Base-by-base conservation (phyloP, 2,888 invertebrate species). In the Polyommatus iphigenia region DNA sequence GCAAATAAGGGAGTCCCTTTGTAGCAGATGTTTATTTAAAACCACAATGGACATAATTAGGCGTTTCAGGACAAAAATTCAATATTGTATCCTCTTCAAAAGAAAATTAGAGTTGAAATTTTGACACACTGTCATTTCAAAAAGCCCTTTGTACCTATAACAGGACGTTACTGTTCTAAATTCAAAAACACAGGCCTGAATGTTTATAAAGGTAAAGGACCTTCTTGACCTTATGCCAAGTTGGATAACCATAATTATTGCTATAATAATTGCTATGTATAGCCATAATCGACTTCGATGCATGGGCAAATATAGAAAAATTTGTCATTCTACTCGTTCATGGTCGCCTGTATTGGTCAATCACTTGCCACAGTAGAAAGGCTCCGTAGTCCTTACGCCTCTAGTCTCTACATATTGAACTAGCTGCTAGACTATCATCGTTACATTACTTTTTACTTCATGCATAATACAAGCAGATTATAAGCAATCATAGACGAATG, bases 31-130 rank as follows among this genome's bases (percentile, higher is more conserved):
- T 67, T 67, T 76, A 71, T 77, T 78, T 15, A 13, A 78, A 76
- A 72, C 78, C 79, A 81, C 80, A 82, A 80, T 80, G 24, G 77
- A 2, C n/a, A 62, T 78, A 79, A 81, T 79, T 81, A 78, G 32
- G 59, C 72, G 72, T 77, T 75, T 75, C 75, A 54, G 54, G 75
- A 75, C 18, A 75, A 75, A 75, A 75, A 75, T 75, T 54, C 75
- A 50, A 75, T n/a, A n/a, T 75, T 75, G 75, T 75, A 75, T 54
- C 29, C 54, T 75, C 50, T 54, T 54, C 54, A 75, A 18, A 54
- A 32, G 29, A 75, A 46, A 73, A 75, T 75, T 54, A 41, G 73
- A 73, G 73, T 41, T 72, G 18, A 54, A 54, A 54, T 41, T 75
- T 75, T 75, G 50, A 75, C 75, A 54, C 75, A 36, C 36, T 36